A percentile compares a stretch with the other conserved stretches of the same genome.
Evolutionary conservation across 1,140 invertebrate genomes (phyloP).

Genomic region (Aporrectodea caliginosa): DNA sequence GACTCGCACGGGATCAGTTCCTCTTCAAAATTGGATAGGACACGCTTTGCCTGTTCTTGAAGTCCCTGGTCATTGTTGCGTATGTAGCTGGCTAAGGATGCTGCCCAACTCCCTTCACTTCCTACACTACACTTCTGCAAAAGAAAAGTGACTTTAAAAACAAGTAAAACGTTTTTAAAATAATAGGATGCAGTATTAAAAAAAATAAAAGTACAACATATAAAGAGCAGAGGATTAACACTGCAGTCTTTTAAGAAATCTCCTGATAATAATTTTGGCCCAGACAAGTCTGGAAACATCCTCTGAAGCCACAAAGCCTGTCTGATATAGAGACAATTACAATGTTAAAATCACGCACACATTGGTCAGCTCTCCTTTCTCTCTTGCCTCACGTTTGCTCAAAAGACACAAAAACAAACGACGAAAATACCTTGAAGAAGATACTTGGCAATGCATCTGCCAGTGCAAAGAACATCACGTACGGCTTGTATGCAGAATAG

Average conservation of each 20-base stretch:
- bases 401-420: constrained; percentile 15
- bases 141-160: too few relatives aligned
- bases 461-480: constrained; percentile 77
- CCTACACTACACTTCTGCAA: too few relatives aligned
- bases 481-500: constrained; percentile 79
- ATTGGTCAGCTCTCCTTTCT: background rate
- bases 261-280: too few relatives aligned
- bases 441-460: constrained; percentile 72
- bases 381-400: background rate
- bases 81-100: constrained; percentile 84
- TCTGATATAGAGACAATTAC: background rate
- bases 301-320: background rate
- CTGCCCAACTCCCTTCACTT: constrained; percentile 67
- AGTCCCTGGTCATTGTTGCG: constrained; percentile 86
- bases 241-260: too few relatives aligned
- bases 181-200: too few relatives aligned
- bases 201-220: too few relatives aligned
- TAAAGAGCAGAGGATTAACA: too few relatives aligned
- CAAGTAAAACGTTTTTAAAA: too few relatives aligned
- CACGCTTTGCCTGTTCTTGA: constrained; percentile 77
- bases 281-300: background rate
- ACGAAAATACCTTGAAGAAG: constrained; percentile 66
- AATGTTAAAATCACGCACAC: background rate
- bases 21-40: constrained; percentile 74
- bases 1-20: constrained; percentile 84